phyloP scores from a whole-genome alignment of 2,888 invertebrate species.

The Salticus scenicus region DNA sequence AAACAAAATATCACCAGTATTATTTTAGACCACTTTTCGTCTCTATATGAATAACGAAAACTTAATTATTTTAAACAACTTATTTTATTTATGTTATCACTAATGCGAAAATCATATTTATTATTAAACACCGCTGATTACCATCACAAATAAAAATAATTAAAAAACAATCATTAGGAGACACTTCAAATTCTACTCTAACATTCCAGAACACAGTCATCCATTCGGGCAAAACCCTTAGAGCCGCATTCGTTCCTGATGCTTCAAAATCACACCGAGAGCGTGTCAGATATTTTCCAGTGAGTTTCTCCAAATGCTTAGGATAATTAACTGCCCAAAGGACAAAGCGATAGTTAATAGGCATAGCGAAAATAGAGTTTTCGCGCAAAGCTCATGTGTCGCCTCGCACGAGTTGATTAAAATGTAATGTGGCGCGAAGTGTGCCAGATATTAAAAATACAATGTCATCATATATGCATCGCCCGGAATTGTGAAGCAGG shows the following conservation, averaged over 20 bases:
- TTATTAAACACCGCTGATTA: too few relatives aligned
- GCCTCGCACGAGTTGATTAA: conserved; percentile 18
- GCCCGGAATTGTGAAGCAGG: conserved; percentile 29
- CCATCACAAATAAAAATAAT: too few relatives aligned
- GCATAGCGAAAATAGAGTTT: background rate
- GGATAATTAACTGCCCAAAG: background rate
- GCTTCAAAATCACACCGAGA: background rate
- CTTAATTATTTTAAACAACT: too few relatives aligned
- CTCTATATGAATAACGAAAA: too few relatives aligned
- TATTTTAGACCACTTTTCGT: too few relatives aligned
- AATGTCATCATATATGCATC: conserved; percentile 19
- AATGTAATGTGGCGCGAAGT: background rate
- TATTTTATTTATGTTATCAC: too few relatives aligned
- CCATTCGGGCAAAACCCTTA: background rate
- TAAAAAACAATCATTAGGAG: background rate
- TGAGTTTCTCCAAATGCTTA: background rate
- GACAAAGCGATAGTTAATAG: conserved; percentile 3
- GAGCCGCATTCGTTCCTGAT: background rate
- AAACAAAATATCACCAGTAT: too few relatives aligned
- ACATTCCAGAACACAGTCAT: background rate
- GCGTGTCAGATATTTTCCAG: background rate
- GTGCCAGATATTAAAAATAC: conserved; percentile 11
- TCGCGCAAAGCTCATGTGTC: background rate
- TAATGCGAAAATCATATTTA: too few relatives aligned
- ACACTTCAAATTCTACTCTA: background rate